Conservation (phyloP, 1,140 invertebrate species). For the Diprion similis region DNA sequence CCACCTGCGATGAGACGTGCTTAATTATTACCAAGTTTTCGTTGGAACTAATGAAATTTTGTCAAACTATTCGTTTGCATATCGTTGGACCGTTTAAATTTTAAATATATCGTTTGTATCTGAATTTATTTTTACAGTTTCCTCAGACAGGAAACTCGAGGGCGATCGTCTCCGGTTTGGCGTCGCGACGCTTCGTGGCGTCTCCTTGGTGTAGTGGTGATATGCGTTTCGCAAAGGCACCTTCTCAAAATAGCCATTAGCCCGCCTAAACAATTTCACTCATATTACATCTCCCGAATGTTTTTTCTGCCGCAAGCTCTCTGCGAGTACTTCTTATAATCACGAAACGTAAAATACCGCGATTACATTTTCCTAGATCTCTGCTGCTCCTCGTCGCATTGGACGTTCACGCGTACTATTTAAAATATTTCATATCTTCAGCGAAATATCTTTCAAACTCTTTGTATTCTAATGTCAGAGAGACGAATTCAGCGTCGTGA, state of each 20-base stretch:
- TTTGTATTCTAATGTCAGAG: too few relatives aligned
- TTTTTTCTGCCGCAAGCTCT: neutral
- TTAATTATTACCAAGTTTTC: neutral
- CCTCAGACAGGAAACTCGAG: neutral
- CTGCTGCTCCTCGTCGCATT: too few relatives aligned
- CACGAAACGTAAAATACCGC: too few relatives aligned
- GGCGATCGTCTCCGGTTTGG: slow-evolving; percentile 21
- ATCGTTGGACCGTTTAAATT: neutral
- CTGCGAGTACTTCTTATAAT: neutral
- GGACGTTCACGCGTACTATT: too few relatives aligned
- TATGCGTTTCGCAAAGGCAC: slow-evolving; percentile 60
- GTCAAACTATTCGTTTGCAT: neutral
- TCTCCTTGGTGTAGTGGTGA: slow-evolving; percentile 47
- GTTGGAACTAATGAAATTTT: neutral
- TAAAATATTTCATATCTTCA: too few relatives aligned
- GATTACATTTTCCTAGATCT: too few relatives aligned
- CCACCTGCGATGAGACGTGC: neutral
- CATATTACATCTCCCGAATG: slow-evolving; percentile 52
- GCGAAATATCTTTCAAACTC: too few relatives aligned
- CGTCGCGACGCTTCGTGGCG: slow-evolving; percentile 40
- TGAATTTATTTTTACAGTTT: neutral
- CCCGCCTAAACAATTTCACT: slow-evolving; percentile 64
- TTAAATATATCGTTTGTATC: neutral
- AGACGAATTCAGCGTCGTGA: too few relatives aligned
- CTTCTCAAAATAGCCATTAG: slow-evolving; percentile 65